These are phyloP conservation scores for Vultur gryphus DNA, from an alignment of 2,797 vertebrate species.

Conservation along the genomic window DNA sequence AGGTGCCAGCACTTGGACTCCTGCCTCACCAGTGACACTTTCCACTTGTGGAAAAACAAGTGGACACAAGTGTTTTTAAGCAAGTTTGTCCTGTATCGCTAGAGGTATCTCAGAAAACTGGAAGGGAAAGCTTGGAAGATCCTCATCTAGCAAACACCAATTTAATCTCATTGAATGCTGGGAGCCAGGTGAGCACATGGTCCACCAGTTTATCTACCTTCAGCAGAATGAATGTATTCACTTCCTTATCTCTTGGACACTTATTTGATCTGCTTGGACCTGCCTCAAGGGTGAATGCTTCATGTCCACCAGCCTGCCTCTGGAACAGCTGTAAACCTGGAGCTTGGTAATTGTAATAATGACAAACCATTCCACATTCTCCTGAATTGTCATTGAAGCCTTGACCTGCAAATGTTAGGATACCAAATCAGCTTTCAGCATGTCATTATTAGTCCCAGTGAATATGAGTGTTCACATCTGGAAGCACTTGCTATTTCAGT, in stretches of 20 bases:
- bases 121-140: neutral
- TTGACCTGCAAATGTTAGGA: neutral
- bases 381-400: neutral
- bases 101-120: neutral
- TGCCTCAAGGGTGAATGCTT: neutral
- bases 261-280: neutral
- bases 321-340: neutral
- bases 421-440: neutral
- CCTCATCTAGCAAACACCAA: accelerated
- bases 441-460: neutral
- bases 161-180: neutral
- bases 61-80: neutral
- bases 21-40: neutral
- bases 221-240: neutral
- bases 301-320: neutral
- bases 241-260: neutral
- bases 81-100: neutral
- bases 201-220: neutral
- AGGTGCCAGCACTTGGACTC: neutral
- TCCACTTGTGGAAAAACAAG: neutral
- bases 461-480: neutral
- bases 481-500: neutral
- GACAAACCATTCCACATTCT: neutral
- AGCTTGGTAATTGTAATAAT: neutral
- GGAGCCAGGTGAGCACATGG: neutral